These are phyloP conservation scores for Ariolimax columbianus DNA, from an alignment of 2,888 invertebrate genomes.

Conservation along the genomic window DNA sequence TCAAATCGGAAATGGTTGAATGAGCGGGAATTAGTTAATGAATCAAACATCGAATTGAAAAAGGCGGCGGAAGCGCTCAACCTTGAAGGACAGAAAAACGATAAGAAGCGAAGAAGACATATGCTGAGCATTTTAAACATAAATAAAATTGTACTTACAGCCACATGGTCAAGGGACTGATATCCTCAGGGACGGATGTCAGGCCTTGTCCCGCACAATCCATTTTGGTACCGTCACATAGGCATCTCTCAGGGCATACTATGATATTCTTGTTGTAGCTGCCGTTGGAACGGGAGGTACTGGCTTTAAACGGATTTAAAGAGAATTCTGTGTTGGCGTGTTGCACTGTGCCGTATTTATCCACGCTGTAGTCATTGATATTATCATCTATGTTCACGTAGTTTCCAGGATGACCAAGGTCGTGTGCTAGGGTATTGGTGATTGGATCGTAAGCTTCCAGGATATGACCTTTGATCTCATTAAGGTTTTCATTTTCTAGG, in stretches of 20 bases:
- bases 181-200: constrained; percentile 46
- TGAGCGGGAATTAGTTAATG: no score
- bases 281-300: background rate
- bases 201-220: constrained; percentile 54
- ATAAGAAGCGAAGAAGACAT: no score
- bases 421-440: background rate
- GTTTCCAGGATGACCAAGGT: no score
- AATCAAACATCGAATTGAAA: no score
- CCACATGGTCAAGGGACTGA: constrained; percentile 45
- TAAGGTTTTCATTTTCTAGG: background rate
- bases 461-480: background rate
- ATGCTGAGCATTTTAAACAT: background rate
- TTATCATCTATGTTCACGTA: no score
- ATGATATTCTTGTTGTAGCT: background rate
- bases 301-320: background rate
- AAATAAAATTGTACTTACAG: constrained; percentile 42
- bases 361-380: background rate
- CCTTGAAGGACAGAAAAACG: no score
- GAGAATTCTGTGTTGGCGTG: background rate
- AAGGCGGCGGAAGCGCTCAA: no score
- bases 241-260: constrained; percentile 49
- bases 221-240: constrained; percentile 44
- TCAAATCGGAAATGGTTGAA: no score
- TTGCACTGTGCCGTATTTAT: background rate
- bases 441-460: constrained; percentile 8